Conservation (phyloP, 2,797 vertebrate genomes). For the Gallirallus australis region DNA sequence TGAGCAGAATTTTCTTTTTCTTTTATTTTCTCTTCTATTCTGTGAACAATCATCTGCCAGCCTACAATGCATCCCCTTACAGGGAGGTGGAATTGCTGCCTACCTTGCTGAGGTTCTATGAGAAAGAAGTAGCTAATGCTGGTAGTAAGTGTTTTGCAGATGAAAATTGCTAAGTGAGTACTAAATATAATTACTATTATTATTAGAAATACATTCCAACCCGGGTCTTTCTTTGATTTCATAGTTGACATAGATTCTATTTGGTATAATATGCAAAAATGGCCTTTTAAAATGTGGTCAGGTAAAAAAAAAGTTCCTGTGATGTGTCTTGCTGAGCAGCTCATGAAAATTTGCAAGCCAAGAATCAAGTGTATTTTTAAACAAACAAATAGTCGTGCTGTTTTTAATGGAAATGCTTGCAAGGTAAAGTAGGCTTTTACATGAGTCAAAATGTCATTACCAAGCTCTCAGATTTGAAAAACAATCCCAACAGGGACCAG, state of each 20-base stretch:
- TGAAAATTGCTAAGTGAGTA: conserved; percentile 35
- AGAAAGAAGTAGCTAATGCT: conserved; percentile 16
- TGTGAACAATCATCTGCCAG: not conserved
- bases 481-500: not conserved
- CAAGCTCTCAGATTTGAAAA: not conserved
- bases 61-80: not conserved
- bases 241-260: conserved; percentile 36
- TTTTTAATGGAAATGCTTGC: not conserved
- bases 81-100: not conserved
- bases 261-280: conserved; percentile 18
- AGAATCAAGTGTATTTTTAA: conserved; percentile 25
- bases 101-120: not conserved
- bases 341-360: not conserved
- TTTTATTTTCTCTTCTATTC: not conserved
- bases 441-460: not conserved
- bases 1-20: not conserved
- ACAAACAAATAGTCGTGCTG: not conserved
- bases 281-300: not conserved
- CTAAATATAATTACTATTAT: conserved; percentile 47
- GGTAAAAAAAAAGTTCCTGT: not conserved
- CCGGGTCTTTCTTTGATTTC: conserved; percentile 45
- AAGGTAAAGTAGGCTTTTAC: not conserved
- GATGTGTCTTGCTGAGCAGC: not conserved
- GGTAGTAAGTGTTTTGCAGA: conserved; percentile 19
- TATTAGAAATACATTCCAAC: conserved; percentile 11